Base-by-base conservation (phyloP, 2,113 vertebrate species). In the Campylomormyrus tamandua region DNA sequence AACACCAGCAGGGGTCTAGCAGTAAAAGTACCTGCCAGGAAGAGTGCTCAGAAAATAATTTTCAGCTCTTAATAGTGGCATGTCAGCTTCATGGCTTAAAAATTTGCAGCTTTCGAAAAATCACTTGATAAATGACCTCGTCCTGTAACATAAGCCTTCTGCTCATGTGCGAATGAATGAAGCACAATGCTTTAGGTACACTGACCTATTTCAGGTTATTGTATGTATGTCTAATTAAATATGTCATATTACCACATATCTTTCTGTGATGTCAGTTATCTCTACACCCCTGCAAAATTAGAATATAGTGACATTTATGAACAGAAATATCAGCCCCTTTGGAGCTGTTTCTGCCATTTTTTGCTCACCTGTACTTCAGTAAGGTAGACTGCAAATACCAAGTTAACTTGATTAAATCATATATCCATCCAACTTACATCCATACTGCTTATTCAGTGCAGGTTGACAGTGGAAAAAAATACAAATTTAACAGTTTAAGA, bases 21-120 rank as follows among this genome's bases (percentile, higher is more conserved):
- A 39, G 70, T 77, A 77, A 87, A 46, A 87, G 49, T 84, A 62
- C 13, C 83, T 90, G 85, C 48, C 62, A 52, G 85, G 49, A 39
- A 45, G 46, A 77, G 27, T 52, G 27, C 39, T 77, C 80, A 42
- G 46, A 15, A 77, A 87, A 52, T 77, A 62, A 46, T 56, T 86
- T 87, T 74, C 9, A 90, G 52, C 27, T 42, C 27, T 74, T 31
- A 89, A 87, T 66, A 39, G 39, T 52, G 88, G 21, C 62, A 27
- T 9, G 85, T 87, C 48, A 48, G 87, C 52, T 87, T 58, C 58
- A 39, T 46, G 53, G 24, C 83, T n/a, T 46, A 84, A 46, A 45
- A n/a, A 84, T 24, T 39, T 50, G 11, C 31, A 62, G 53, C 87
- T 66, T 88, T 89, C 48, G 49, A 80, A 74, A 77, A 77, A 50